Percentiles rank a stretch among this genome's conserved stretches.
These are phyloP conservation scores for Leucopternis melanops DNA, from an alignment of 2,113 vertebrate genomes.

Conservation along the genomic window DNA sequence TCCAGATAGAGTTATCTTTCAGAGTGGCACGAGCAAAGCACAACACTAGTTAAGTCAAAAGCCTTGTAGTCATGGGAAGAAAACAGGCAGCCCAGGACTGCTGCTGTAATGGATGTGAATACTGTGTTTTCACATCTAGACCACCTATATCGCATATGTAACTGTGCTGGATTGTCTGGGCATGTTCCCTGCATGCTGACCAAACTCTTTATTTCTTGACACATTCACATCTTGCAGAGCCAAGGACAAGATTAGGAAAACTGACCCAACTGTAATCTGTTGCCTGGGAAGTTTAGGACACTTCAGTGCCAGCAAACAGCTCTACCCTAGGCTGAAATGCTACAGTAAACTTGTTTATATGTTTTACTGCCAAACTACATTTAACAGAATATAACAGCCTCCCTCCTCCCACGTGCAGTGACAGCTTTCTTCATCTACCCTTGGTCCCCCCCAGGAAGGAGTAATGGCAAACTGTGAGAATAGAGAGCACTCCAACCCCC, in stretches of 20 bases:
- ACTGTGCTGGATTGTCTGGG: fast-evolving
- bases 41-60: not conserved
- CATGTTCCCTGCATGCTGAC: not conserved
- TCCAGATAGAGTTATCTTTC: not conserved
- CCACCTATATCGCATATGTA: not conserved
- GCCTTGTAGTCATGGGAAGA: not conserved
- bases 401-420: not conserved
- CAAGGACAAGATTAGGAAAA: not conserved
- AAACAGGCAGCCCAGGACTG: not conserved
- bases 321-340: not conserved
- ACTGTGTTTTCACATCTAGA: not conserved
- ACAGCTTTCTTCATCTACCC: not conserved
- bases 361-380: not conserved
- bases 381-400: not conserved
- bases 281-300: not conserved
- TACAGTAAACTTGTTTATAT: not conserved
- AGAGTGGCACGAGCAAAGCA: not conserved
- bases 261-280: not conserved
- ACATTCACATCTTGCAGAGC: not conserved
- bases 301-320: not conserved
- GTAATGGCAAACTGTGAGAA: not conserved
- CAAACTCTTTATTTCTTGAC: not conserved
- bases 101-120: not conserved
- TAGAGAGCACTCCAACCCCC: not conserved
- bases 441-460: not conserved